Percentiles rank a stretch among this genome's conserved stretches.
Conservation (phyloP, 2,888 invertebrate species). For the Cynaeus angustus region DNA sequence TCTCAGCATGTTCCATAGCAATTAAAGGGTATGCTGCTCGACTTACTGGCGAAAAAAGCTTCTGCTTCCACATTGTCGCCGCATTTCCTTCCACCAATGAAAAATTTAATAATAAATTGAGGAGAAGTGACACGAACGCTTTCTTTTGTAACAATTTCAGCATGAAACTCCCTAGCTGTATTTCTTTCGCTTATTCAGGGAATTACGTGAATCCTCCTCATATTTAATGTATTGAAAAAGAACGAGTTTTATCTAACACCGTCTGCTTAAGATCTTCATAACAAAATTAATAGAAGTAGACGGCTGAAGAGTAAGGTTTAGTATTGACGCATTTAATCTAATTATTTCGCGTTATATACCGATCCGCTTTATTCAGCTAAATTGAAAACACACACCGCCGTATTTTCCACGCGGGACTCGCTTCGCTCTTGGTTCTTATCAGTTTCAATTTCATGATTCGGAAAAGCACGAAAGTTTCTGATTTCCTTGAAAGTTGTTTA, state of each 20-base stretch:
- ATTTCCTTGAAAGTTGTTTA: constrained; percentile 5
- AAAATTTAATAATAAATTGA: constrained; percentile 34
- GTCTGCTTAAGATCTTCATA: background rate
- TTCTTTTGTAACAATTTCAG: constrained; percentile 4
- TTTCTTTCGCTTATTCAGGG: background rate
- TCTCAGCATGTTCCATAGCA: constrained; percentile 8
- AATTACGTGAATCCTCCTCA: constrained; percentile 8
- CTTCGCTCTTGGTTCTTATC: constrained; percentile 26
- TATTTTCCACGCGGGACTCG: constrained; percentile 32
- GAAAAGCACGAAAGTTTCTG: constrained; percentile 31
- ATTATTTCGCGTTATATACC: constrained; percentile 37
- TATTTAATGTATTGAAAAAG: constrained; percentile 24
- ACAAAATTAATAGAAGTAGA: constrained; percentile 1
- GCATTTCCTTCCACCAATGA: constrained; percentile 10
- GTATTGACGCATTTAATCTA: constrained; percentile 33
- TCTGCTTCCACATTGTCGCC: background rate
- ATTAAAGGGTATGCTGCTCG: constrained; percentile 7
- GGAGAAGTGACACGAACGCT: constrained; percentile 16
- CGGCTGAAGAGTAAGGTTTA: no score
- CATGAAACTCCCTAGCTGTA: constrained; percentile 2
- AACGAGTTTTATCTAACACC: constrained; percentile 12
- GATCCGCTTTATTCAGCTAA: constrained; percentile 43
- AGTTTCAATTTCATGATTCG: constrained; percentile 44
- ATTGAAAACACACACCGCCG: constrained; percentile 27
- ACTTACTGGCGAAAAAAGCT: background rate